Evolutionary conservation across 2,113 vertebrate species (phyloP), one percentile per base, ranked within the genome.

Genomic region (Colossoma macropomum): DNA sequence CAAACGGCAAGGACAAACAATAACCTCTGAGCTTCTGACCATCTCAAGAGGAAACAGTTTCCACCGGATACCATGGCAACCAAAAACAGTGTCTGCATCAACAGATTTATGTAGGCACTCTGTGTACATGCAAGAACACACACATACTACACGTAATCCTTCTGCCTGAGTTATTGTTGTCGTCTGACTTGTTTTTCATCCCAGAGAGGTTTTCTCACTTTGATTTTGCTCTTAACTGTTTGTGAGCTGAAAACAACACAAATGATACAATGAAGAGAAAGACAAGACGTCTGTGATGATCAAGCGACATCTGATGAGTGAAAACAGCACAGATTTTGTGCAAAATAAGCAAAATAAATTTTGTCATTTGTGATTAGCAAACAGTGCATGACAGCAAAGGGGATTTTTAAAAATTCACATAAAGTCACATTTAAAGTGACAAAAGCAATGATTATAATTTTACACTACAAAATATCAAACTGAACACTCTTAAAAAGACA

Each of bases 21-120:
- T 77, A 77, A 83, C 65, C 81, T 76, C 74, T 77, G 73, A 83
- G 7, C 81, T 75, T 56, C 65, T 68, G 80, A 52, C 28, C 60
- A 38, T 15, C 66, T 60, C 19, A 13, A 68, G 74, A 60, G 81
- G 81, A 83, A 83, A 83, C 25, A 7, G 30, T 30, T 28, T 45
- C 28, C 63, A 59, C 38, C 23, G 45, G 45, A 34, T 19, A 16
- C 59, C 68, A 70, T 71, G 23, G 15, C 34, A 45, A 71, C 34
- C 48, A n/a, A 12, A 70, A 73, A 50, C 59, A 80, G 48, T 48
- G 69, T 60, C 34, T 80, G 68, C 54, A 45, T 62, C 27, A 17
- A 71, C 34, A 48, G 15, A 79, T 71, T 71, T 71, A 71, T 71
- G 66, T 10, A 45, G 68, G 34, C 11, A 25, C 68, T 21, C 66